Base-by-base conservation (phyloP, 2,797 vertebrate genomes). In the Ctenopoma multispine region DNA sequence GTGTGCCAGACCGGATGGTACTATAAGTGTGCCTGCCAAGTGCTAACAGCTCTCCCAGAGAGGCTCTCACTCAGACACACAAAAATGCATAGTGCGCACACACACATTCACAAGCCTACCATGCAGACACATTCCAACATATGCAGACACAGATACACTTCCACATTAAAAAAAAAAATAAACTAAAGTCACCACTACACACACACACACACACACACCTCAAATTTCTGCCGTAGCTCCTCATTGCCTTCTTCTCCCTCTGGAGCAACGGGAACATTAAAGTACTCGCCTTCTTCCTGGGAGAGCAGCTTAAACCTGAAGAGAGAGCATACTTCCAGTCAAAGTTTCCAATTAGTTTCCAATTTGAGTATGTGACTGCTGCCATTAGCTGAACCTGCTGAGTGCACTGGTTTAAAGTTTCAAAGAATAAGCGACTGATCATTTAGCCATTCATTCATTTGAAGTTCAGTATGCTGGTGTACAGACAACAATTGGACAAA, bases 281-380 rank as follows among this genome's bases (percentile, higher is more conserved):
- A 99, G 83, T 99, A 99, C 69, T 99, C 98, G 0, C 98, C 98
- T 60, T 99, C 98, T 85, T 99, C 98, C 91, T 99, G 98, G 88
- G 97, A 98, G 84, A 99, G 95, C 86, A 99, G 83, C 92, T 99
- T 99, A 82, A 99, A 99, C 98, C 98, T 99, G 80, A 38, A 58
- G 77, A 73, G 43, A 71, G 63, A 76, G 71, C 74, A 84, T 73
- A 83, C 76, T 81, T 69, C 29, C 64, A 81, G 68, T 78, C 67
- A 85, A 80, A 81, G 72, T 82, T n/a, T 61, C 23, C 72, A 64
- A 68, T 84, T 76, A 83, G 47, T 77, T 14, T 12, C 3, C 36
- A 82, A 82, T 81, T 78, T 71, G 72, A 59, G 68, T 55, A 29
- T 80, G 75, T 79, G 82, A 81, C 56, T 43, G 72, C 60, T 29